Evolutionary conservation across 1,140 invertebrate genomes (phyloP).

Genomic region (Pinna nobilis): DNA sequence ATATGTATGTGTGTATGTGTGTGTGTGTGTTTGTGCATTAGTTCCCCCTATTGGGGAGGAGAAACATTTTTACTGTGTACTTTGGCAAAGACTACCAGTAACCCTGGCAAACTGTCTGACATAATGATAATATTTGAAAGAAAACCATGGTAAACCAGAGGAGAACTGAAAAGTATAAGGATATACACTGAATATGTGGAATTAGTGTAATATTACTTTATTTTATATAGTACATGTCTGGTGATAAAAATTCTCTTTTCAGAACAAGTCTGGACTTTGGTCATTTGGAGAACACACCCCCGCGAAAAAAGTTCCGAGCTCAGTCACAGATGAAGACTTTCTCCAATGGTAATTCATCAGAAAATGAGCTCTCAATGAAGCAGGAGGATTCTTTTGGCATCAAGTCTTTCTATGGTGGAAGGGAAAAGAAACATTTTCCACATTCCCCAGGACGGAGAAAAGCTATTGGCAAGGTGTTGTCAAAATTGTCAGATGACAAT

Average conservation of each 20-base stretch:
- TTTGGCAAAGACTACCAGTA: too few species aligned
- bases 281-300: slow-evolving; percentile 35
- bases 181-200: too few species aligned
- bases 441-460: slow-evolving; percentile 32
- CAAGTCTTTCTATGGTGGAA: slow-evolving; percentile 39
- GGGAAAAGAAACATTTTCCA: slow-evolving; percentile 37
- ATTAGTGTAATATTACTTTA: too few species aligned
- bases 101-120: too few species aligned
- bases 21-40: too few species aligned
- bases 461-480: slow-evolving; percentile 14
- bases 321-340: neutral
- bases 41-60: too few species aligned
- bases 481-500: slow-evolving; percentile 27
- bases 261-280: slow-evolving; percentile 32
- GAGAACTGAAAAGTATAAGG: too few species aligned
- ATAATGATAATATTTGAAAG: too few species aligned
- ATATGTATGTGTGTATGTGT: too few species aligned
- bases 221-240: too few species aligned
- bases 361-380: neutral
- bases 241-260: neutral
- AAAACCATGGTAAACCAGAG: too few species aligned
- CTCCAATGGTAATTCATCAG: neutral
- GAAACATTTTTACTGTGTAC: too few species aligned
- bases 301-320: neutral
- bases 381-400: slow-evolving; percentile 18